A percentile compares a stretch with the other conserved stretches of the same genome.
phyloP scores from a whole-genome alignment of 2,797 vertebrate species.

The Cygnus olor region DNA sequence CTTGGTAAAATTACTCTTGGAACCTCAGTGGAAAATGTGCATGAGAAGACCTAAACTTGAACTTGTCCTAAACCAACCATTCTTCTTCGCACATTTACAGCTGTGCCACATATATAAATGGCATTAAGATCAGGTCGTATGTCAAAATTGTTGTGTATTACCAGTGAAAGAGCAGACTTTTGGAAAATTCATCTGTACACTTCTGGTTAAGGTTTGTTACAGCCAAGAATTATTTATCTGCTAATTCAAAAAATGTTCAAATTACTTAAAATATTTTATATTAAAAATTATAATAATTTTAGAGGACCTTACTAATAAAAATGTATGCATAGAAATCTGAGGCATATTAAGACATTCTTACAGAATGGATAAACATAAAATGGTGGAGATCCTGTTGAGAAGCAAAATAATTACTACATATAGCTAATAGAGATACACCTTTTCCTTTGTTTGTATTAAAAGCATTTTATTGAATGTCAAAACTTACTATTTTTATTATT shows the following conservation, averaged over 20 bases:
- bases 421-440: not conserved
- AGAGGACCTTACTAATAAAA: not conserved
- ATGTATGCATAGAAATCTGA: not conserved
- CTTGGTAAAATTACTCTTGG: not conserved
- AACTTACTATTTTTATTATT: not conserved
- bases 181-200: not conserved
- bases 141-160: not conserved
- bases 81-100: not conserved
- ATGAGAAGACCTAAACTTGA: not conserved
- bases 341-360: not conserved
- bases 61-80: not conserved
- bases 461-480: not conserved
- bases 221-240: not conserved
- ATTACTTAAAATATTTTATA: not conserved
- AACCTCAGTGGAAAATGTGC: not conserved
- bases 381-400: not conserved
- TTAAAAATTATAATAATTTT: not conserved
- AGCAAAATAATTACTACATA: not conserved
- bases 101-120: accelerated
- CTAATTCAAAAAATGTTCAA: not conserved
- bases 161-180: not conserved
- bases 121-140: not conserved
- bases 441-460: not conserved
- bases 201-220: not conserved
- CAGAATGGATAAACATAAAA: not conserved